Conservation (phyloP, 2,797 vertebrate genomes). For the Micrastur ruficollis region DNA sequence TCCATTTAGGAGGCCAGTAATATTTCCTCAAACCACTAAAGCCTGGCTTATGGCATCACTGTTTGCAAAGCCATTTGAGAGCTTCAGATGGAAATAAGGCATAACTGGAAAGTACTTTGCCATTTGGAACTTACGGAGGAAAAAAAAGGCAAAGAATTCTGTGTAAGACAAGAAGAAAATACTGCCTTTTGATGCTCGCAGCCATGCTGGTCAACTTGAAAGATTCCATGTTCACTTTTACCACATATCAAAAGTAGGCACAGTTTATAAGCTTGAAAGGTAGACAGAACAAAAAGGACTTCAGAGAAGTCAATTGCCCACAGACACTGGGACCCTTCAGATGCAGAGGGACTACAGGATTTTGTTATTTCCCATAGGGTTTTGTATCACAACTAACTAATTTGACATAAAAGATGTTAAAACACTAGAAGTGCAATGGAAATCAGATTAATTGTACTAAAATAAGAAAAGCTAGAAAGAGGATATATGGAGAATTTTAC, state of each 20-base stretch:
- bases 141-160: not conserved
- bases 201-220: not conserved
- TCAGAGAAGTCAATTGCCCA: not conserved
- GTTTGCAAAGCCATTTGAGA: not conserved
- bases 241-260: not conserved
- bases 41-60: not conserved
- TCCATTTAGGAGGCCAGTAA: not conserved
- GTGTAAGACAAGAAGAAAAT: not conserved
- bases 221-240: not conserved
- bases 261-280: not conserved
- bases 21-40: not conserved
- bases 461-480: not conserved
- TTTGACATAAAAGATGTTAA: not conserved
- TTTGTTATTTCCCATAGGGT: not conserved
- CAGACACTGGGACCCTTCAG: not conserved
- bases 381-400: not conserved
- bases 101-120: not conserved
- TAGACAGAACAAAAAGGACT: not conserved
- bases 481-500: not conserved
- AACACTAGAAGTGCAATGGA: not conserved
- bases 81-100: conserved; percentile 4
- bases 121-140: not conserved
- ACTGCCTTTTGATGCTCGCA: not conserved
- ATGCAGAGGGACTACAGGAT: not conserved
- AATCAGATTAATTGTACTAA: not conserved